Conservation (phyloP, 1,140 invertebrate genomes). For the Hycleus cichorii region DNA sequence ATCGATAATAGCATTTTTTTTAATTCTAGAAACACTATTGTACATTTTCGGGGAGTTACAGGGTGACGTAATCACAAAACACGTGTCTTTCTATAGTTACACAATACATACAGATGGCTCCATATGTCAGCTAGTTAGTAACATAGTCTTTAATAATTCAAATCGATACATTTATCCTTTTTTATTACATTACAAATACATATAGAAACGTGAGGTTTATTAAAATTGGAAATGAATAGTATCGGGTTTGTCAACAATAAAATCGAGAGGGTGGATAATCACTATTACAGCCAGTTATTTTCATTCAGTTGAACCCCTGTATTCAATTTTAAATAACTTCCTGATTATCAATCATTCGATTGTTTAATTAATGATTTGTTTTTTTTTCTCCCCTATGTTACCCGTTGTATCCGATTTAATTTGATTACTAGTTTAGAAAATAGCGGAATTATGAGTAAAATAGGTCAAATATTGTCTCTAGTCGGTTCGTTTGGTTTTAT, state of each 20-base stretch:
- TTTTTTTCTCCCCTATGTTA: too few relatives aligned
- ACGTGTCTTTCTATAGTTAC: constrained; percentile 10
- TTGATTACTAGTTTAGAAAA: too few relatives aligned
- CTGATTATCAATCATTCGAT: too few relatives aligned
- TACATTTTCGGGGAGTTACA: not conserved
- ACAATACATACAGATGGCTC: constrained; percentile 17
- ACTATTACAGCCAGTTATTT: constrained; percentile 11
- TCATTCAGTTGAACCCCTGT: not conserved
- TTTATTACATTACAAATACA: not conserved
- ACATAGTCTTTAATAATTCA: too few relatives aligned
- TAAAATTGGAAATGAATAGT: not conserved
- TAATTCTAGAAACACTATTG: not conserved
- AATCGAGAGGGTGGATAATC: constrained; percentile 10
- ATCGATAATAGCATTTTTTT: too few relatives aligned
- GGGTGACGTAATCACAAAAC: constrained; percentile 17
- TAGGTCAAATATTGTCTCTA: too few relatives aligned
- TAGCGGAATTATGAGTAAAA: too few relatives aligned
- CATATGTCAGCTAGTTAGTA: constrained; percentile 8
- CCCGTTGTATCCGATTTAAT: too few relatives aligned
- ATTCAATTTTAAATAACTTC: not conserved
- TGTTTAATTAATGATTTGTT: too few relatives aligned
- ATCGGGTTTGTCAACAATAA: constrained; percentile 10
- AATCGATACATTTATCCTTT: not conserved
- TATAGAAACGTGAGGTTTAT: not conserved
- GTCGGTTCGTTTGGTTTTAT: too few relatives aligned